Base-by-base conservation (phyloP, 35 echinoderm and acorn worm species). In the Stichopus chloronotus region DNA sequence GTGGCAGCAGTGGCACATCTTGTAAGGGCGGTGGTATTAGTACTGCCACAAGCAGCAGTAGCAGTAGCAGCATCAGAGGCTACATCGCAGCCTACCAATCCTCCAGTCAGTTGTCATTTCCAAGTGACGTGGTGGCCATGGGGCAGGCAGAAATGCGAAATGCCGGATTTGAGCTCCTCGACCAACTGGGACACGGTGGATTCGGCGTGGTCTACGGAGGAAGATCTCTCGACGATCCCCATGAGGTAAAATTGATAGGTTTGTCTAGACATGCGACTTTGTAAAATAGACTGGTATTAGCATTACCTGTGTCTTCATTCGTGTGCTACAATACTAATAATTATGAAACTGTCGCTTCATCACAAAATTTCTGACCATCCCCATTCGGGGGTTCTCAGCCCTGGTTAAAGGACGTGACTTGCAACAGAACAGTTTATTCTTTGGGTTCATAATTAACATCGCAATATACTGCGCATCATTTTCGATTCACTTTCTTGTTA, bases 161-260 rank as follows among this genome's bases (percentile, higher is more conserved):
- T 8, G n/a, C n/a, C 82, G 82, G 82, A 53, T 85, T 53, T 56
- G 55, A 85, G 55, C 82, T 85, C 19, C 55, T 85, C 55, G 82
- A 85, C 14, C 82, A 85, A n/a, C 17, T 85, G 56, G 82, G 82
- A 53, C 54, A 21, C 12, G 82, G 82, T n/a, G 82, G 82, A 22
- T 83, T 83, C 54, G 79, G 79, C 16, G 30, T 83, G 79, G 79
- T 83, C 9, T 53, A 83, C 79, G 54, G 52, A 16, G 79, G 79
- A 43, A 23, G 79, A 83, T 55, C 79, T 52, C 8, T 83, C 16
- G 16, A 55, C 55, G 52, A 30, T 55, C 30, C 20, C 79, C 9
- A 55, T 55, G 24, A 83, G 79, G 12, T 54, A 56, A 17, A 83
- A 7, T 12, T 83, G 54, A 17, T 17, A 10, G 8, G 52, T 83